phyloP scores from a whole-genome alignment of 2,797 vertebrate genomes.

The Hylomyscus alleni region DNA sequence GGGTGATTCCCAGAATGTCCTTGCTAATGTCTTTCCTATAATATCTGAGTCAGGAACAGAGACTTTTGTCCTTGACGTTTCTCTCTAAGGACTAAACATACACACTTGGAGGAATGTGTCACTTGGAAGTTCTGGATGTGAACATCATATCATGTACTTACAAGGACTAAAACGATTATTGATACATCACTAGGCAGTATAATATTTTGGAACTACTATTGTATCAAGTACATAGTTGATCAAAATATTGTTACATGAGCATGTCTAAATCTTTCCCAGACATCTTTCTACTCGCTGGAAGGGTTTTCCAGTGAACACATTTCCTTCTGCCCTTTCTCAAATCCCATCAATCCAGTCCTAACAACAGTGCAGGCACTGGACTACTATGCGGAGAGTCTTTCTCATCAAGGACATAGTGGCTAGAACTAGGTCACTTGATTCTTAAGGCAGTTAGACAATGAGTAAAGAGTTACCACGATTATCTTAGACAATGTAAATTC shows the following conservation, averaged over 20 bases:
- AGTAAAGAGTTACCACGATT: neutral
- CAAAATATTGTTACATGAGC: neutral
- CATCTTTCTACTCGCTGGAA: neutral
- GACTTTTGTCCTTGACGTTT: neutral
- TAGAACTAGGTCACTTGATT: neutral
- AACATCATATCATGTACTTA: neutral
- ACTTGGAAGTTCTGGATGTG: neutral
- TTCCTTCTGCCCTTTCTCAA: neutral
- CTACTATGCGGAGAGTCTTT: neutral
- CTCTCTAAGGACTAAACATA: neutral
- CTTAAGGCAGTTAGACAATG: neutral
- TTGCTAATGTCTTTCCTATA: neutral
- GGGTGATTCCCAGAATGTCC: neutral
- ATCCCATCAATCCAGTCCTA: neutral
- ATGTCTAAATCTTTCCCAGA: neutral
- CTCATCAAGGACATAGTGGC: neutral
- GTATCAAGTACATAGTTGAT: neutral
- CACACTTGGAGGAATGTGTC: neutral
- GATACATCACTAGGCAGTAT: neutral
- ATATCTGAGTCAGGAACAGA: neutral
- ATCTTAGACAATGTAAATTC: neutral
- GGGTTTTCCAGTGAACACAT: neutral
- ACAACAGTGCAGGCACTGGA: neutral
- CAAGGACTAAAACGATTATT: neutral
- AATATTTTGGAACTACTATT: no score